phyloP scores from a whole-genome alignment of 2,113 vertebrate species.

The Oreocharis arfaki region DNA sequence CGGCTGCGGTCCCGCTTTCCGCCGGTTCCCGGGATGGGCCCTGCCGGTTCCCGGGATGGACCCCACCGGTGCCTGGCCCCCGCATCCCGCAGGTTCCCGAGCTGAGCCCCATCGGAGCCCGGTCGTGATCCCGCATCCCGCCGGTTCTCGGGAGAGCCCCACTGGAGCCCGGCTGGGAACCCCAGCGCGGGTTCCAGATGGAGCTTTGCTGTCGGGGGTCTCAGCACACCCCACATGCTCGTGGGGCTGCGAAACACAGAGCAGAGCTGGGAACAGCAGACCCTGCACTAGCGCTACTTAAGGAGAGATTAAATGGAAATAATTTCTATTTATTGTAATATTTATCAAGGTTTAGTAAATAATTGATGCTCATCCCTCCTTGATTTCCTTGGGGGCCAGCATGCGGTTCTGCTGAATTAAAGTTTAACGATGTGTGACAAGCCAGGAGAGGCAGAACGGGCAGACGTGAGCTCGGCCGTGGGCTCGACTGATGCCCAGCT shows the following conservation, averaged over 20 bases:
- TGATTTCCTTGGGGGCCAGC: constrained; percentile 39
- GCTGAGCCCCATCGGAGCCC: neutral
- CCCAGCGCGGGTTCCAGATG: neutral
- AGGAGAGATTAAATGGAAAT: constrained; percentile 43
- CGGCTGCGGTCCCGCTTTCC: neutral
- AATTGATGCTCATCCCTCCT: constrained; percentile 31
- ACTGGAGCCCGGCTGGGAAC: neutral
- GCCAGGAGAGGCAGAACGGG: neutral
- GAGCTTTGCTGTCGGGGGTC: neutral
- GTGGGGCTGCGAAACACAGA: fast-evolving
- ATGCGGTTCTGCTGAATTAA: neutral
- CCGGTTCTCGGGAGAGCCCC: neutral
- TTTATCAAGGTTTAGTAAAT: constrained; percentile 59
- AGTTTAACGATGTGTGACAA: neutral
- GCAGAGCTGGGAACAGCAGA: neutral
- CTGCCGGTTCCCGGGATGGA: neutral
- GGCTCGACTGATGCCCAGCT: neutral
- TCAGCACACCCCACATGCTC: fast-evolving
- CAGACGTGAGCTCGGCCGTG: neutral
- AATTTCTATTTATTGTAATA: constrained; percentile 36
- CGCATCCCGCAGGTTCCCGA: neutral
- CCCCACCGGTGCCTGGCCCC: too few relatives aligned
- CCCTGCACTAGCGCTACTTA: neutral
- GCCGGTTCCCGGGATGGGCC: neutral
- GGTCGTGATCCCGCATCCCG: neutral